These are phyloP conservation scores for Chaetura pelagica DNA, from an alignment of 2,113 vertebrate species.

Conservation along the genomic window DNA sequence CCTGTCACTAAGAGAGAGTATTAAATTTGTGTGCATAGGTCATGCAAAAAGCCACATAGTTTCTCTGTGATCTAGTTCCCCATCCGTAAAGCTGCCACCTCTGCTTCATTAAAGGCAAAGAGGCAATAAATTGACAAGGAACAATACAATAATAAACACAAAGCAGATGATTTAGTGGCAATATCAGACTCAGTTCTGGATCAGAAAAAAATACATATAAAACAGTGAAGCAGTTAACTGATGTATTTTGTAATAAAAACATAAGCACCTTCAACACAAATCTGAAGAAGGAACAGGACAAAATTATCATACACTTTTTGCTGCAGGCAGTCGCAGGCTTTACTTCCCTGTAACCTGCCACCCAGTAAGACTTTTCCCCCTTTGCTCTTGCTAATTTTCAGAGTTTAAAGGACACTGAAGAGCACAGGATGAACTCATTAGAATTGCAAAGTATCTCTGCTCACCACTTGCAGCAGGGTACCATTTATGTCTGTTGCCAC, in stretches of 20 bases:
- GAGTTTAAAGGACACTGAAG: conserved; percentile 47
- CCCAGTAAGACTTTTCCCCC: background rate
- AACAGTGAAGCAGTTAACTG: background rate
- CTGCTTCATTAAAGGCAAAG: conserved; percentile 32
- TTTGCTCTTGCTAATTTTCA: background rate
- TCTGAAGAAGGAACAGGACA: background rate
- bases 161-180: conserved; percentile 16
- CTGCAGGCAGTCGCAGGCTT: background rate
- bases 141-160: background rate
- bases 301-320: background rate
- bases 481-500: conserved; percentile 40
- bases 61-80: conserved; percentile 23
- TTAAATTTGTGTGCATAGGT: conserved; percentile 22
- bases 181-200: background rate
- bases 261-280: background rate
- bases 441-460: conserved; percentile 6
- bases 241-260: background rate
- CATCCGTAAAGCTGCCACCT: conserved; percentile 23
- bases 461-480: conserved; percentile 8
- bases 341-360: background rate
- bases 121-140: conserved; percentile 26
- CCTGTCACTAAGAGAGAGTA: background rate
- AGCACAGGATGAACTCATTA: conserved; percentile 46
- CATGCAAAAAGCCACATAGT: background rate
- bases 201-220: background rate